A percentile compares a stretch with the other conserved stretches of the same genome.
These are phyloP conservation scores for Heterocephalus glaber DNA, from an alignment of 2,113 vertebrate genomes.

Conservation along the genomic window DNA sequence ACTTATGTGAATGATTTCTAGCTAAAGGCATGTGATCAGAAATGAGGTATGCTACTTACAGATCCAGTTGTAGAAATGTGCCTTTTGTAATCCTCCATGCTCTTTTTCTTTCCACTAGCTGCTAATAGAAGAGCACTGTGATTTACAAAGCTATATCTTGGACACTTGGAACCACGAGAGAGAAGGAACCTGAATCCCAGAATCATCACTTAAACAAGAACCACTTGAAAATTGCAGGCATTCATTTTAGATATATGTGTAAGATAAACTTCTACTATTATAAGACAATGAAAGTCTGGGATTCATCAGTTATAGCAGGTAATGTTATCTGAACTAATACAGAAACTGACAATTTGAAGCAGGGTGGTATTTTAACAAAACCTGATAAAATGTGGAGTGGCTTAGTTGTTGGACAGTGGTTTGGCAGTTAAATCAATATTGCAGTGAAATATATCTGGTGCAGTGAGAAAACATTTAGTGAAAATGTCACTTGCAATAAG, in stretches of 20 bases:
- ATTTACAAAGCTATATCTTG: not conserved
- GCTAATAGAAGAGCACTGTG: not conserved
- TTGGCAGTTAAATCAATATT: slow-evolving; percentile 37
- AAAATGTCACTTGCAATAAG: not conserved
- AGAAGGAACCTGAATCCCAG: not conserved
- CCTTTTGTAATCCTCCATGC: not conserved
- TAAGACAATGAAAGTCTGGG: not conserved
- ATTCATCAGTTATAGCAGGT: not conserved
- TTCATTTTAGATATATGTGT: not conserved
- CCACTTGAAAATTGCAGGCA: not conserved
- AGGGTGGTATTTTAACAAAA: slow-evolving; percentile 4
- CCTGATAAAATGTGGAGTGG: not conserved
- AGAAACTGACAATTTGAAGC: not conserved
- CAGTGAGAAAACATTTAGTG: slow-evolving; percentile 31
- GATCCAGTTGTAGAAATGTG: not conserved
- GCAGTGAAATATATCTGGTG: slow-evolving; percentile 13
- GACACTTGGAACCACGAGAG: not conserved
- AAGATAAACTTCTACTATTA: not conserved
- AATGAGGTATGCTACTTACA: not conserved
- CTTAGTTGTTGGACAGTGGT: slow-evolving; percentile 3
- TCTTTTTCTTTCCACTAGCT: not conserved
- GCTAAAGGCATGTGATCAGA: not conserved
- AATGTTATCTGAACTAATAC: slow-evolving; percentile 28
- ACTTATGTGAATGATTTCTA: slow-evolving; percentile 11
- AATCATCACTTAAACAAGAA: not conserved